Evolutionary conservation across 2,113 vertebrate species (phyloP), one percentile per base, ranked within the genome.

Genomic region (Chlamydotis undulata): DNA sequence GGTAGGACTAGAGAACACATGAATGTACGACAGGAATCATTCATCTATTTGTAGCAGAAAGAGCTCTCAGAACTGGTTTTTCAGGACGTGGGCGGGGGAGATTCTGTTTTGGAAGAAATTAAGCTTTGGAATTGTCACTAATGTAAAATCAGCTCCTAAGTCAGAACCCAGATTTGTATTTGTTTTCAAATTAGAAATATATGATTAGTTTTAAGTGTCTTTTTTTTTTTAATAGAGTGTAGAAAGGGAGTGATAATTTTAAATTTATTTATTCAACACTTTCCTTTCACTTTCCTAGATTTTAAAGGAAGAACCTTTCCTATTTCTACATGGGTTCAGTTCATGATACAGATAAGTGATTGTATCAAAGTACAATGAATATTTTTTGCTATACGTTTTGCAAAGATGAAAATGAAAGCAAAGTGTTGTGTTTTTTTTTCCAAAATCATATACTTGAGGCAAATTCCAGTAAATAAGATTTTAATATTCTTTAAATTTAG

Each of bases 21-120:
- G 89, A 79, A 69, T 17, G 24, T 80, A 88, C 14, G 43, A 91
- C 95, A 94, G 64, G 89, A 96, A 94, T 95, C 76, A 92, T 90
- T 97, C 96, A 89, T 75, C 83, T 96, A 67, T 96, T 95, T 87
- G 95, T 96, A 97, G 93, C 96, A 90, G 94, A 94, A 95, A 84
- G 94, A 94, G 24, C 63, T 96, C 90, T 96, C 83, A 89, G 93
- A 98, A 98, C 98, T 97, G 91, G 97, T 96, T 98, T 97, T 97
- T 96, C 97, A 96, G 96, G 97, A 94, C 9, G 31, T 97, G 96
- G 94, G 92, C 2, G 96, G 96, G 90, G 95, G 89, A 96, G 87
- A 84, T 93, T 97, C 88, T 97, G 94, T 95, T 94, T 96, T 97
- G 92, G 96, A 97, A 96, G 77, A 95, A 96, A 97, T 74, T 89